Evolutionary conservation across 2,113 vertebrate species (phyloP).

Genomic region (Maccullochella peelii): DNA sequence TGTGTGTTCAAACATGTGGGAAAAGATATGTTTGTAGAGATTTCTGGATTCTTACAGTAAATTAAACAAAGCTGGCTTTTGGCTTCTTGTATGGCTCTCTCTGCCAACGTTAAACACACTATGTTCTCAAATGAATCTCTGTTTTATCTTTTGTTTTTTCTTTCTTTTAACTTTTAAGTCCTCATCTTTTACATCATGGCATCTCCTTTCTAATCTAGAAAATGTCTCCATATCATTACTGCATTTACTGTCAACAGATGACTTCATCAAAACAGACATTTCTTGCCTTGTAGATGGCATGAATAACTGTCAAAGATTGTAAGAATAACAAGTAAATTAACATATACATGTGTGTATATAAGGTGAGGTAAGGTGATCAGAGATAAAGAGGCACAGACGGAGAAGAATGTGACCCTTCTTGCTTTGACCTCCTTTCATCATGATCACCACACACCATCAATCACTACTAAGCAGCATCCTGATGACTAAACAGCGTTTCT

Average conservation of each 20-base stretch:
- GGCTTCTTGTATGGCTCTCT: neutral
- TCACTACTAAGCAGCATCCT: conserved; percentile 65
- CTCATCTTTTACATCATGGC: neutral
- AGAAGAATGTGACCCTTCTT: conserved; percentile 64
- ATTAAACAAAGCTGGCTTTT: conserved; percentile 39
- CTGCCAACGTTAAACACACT: neutral
- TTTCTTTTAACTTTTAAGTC: conserved; percentile 24
- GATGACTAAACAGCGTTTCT: conserved; percentile 50
- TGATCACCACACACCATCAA: conserved; percentile 62
- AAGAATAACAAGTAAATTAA: neutral
- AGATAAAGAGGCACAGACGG: conserved; percentile 57
- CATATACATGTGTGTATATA: neutral
- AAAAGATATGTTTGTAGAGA: conserved; percentile 41
- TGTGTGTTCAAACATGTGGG: conserved; percentile 37
- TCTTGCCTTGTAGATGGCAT: neutral
- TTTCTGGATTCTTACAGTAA: conserved; percentile 20
- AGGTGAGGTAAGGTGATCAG: conserved; percentile 37
- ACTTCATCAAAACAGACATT: conserved; percentile 12
- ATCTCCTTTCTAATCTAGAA: conserved; percentile 24
- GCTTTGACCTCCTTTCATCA: conserved; percentile 71
- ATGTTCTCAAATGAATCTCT: conserved; percentile 7
- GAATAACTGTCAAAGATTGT: neutral
- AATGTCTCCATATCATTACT: conserved; percentile 12
- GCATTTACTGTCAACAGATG: conserved; percentile 33
- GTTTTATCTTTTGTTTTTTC: conserved; percentile 7